Conservation (phyloP, 2,888 invertebrate genomes). For the Eupithecia subumbrata region DNA sequence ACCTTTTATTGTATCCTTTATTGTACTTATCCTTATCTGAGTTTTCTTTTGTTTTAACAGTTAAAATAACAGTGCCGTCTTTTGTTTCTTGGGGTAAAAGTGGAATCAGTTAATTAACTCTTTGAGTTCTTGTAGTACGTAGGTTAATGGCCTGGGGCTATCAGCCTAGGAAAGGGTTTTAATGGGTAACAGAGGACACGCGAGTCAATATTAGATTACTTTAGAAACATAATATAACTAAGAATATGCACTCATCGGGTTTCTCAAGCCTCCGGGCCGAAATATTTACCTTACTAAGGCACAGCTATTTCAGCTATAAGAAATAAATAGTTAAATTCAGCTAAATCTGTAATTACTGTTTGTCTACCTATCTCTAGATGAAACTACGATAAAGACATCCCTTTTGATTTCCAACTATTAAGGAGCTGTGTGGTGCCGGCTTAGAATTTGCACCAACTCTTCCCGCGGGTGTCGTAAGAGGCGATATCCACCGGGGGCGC, state of each 20-base stretch:
- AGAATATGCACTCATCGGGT: not conserved
- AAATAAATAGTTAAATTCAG: not conserved
- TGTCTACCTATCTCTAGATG: not conserved
- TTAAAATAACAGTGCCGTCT: not conserved
- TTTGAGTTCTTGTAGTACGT: not conserved
- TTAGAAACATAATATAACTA: not conserved
- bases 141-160: not conserved
- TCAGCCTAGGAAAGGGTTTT: not conserved
- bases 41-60: not conserved
- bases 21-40: not conserved
- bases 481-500: no score
- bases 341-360: not conserved
- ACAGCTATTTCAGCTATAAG: not conserved
- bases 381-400: no score
- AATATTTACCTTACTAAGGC: not conserved
- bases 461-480: no score
- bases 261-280: not conserved
- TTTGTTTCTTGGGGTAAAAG: not conserved
- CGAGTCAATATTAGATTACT: not conserved
- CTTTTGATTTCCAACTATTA: not conserved
- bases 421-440: no score
- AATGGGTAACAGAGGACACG: not conserved
- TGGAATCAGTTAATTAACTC: not conserved
- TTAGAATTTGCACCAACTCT: no score
- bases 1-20: conserved; percentile 3